A percentile compares a stretch with the other conserved stretches of the same genome.
These are phyloP conservation scores for Conops quadrifasciatus DNA, from an alignment of 2,888 invertebrate species.

Conservation along the genomic window DNA sequence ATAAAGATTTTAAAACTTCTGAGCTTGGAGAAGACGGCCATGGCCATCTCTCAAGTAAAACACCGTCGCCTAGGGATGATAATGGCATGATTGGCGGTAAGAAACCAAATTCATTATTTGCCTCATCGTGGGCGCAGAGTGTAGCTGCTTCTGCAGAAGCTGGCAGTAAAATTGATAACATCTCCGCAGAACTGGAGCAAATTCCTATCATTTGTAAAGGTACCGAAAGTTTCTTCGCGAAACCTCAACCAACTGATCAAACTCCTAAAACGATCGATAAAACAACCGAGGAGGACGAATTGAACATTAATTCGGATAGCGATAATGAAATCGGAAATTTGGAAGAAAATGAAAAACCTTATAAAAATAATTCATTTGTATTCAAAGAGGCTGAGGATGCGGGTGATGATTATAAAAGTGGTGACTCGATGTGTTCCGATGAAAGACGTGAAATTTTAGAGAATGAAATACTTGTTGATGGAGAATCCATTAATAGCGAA, in stretches of 20 bases:
- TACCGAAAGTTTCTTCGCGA: constrained; percentile 4
- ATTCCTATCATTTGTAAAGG: constrained; percentile 3
- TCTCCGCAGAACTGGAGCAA: neutral
- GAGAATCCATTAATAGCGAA: constrained; percentile 68
- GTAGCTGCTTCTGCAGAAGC: neutral
- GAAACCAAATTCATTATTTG: constrained; percentile 24
- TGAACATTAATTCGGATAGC: constrained; percentile 25
- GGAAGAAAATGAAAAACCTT: constrained; percentile 37
- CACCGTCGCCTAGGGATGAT: neutral
- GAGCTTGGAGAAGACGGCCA: neutral
- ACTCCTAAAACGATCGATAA: neutral
- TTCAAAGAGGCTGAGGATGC: constrained; percentile 56
- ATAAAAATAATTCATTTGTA: constrained; percentile 49
- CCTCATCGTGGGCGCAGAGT: neutral
- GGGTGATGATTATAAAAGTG: constrained; percentile 53
- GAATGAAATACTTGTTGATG: constrained; percentile 67
- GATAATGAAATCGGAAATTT: constrained; percentile 37
- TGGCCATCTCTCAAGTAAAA: neutral
- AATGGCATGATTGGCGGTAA: neutral
- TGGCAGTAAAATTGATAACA: constrained; percentile 12
- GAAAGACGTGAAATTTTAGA: constrained; percentile 67
- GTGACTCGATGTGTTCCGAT: constrained; percentile 66
- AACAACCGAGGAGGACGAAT: constrained; percentile 37
- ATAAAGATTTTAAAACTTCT: neutral
- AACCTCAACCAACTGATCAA: neutral